These are phyloP conservation scores for Cybosia mesomella DNA, from an alignment of 2,888 invertebrate species.

Conservation along the genomic window DNA sequence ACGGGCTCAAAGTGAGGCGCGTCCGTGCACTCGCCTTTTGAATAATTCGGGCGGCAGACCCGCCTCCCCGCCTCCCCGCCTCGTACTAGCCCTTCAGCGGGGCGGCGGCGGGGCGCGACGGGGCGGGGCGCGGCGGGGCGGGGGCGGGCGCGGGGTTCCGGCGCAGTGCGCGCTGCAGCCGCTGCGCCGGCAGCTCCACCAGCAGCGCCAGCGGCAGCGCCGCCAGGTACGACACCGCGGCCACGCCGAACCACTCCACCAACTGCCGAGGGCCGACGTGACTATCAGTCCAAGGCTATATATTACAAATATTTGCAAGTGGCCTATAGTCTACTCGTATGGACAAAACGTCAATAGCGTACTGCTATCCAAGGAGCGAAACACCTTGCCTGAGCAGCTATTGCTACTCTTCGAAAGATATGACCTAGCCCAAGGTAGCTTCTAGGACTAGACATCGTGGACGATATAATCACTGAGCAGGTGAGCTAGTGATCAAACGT, in stretches of 20 bases:
- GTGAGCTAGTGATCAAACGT: too few relatives aligned
- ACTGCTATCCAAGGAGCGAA: too few relatives aligned
- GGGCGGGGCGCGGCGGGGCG: slow-evolving; percentile 55
- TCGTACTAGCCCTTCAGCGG: neutral
- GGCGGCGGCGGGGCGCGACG: slow-evolving; percentile 67
- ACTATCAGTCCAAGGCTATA: neutral
- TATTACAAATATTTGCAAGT: too few relatives aligned
- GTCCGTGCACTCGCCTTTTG: neutral
- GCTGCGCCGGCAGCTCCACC: slow-evolving; percentile 75
- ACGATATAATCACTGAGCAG: too few relatives aligned
- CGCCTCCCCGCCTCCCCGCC: too few relatives aligned
- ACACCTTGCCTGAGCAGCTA: too few relatives aligned
- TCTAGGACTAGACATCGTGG: too few relatives aligned
- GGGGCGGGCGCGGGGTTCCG: slow-evolving; percentile 70
- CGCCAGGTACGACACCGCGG: slow-evolving; percentile 70
- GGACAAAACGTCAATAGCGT: too few relatives aligned
- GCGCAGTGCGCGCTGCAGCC: slow-evolving; percentile 67
- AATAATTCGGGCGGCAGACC: neutral
- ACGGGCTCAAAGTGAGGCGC: neutral
- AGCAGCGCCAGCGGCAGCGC: slow-evolving; percentile 79
- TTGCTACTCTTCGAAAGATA: too few relatives aligned
- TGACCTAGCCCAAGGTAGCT: too few relatives aligned
- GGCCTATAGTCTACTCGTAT: too few relatives aligned
- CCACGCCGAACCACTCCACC: slow-evolving; percentile 77
- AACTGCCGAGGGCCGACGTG: slow-evolving; percentile 53